phyloP scores from a whole-genome alignment of 1,140 invertebrate species.

The Frieseomelitta varia region DNA sequence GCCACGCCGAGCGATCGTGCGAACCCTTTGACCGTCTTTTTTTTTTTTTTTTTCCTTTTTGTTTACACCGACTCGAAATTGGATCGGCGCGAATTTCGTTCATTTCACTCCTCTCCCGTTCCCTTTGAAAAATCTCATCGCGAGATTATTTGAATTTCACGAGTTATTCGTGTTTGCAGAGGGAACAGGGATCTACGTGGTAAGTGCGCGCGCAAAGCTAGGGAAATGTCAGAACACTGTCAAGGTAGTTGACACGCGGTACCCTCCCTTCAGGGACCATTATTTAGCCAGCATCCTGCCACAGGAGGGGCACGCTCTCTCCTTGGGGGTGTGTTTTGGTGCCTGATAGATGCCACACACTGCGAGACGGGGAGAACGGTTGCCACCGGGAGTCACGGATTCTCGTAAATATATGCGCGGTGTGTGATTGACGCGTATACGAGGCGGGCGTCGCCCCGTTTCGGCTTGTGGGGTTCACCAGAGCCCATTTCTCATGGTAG shows the following conservation, averaged over 20 bases:
- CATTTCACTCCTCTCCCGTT: too few relatives aligned
- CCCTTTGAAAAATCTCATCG: background rate
- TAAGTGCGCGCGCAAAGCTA: conserved; percentile 55
- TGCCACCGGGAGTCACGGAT: conserved; percentile 38
- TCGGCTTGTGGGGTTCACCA: conserved; percentile 41
- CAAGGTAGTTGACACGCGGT: conserved; percentile 79
- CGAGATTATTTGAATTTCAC: too few relatives aligned
- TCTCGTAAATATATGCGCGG: conserved; percentile 69
- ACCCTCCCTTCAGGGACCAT: conserved; percentile 75
- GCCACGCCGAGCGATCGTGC: background rate
- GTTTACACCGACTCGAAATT: too few relatives aligned
- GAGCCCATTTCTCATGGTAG: conserved; percentile 43
- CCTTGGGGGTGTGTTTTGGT: conserved; percentile 64
- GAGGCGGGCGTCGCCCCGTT: conserved; percentile 62
- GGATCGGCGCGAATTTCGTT: background rate
- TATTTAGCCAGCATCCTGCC: conserved; percentile 80
- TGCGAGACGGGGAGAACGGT: conserved; percentile 52
- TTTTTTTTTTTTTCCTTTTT: too few relatives aligned
- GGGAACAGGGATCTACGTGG: background rate
- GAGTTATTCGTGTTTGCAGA: too few relatives aligned
- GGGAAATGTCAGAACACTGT: conserved; percentile 75
- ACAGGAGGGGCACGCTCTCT: conserved; percentile 65
- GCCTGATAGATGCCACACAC: conserved; percentile 62
- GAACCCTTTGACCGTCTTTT: background rate
- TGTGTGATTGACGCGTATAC: conserved; percentile 82